Evolutionary conservation across 2,113 vertebrate genomes (phyloP), one percentile per base, ranked within the genome.

Genomic region (Chamaetylas fuelleborni): DNA sequence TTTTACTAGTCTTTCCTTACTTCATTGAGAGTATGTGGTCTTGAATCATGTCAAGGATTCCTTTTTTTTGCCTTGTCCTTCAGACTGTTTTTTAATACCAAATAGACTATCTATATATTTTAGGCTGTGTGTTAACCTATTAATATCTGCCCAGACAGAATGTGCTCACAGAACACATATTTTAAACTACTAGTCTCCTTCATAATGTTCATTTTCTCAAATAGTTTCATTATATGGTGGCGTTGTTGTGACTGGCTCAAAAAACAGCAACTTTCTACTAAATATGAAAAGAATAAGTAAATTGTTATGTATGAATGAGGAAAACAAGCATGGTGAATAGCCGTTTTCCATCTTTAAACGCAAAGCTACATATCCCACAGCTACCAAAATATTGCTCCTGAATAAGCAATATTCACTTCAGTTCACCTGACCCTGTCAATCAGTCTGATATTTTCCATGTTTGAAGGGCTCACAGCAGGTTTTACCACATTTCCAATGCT

Each of bases 351-450:
- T 50, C 86, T 93, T 77, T 54, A 66, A 92, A 74, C 20, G 73
- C 60, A 67, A 58, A 78, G 34, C n/a, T 85, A 40, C 25, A 33
- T 19, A 70, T 40, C 12, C 29, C 28, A 58, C 22, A 80, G 36
- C 19, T 40, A 65, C 40, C 19, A 65, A 79, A 84, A 25, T 13
- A 83, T 7, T 42, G 23, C 33, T 60, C 25, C 14, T 57, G 36
- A 61, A 31, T 40, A 65, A 60, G 12, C 24, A 31, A 51, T 60
- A 50, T 8, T 70, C 26, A 51, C 31, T 51, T 76, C 19, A 88
- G 23, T 38, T 33, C 0, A 0, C 53, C 56, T 66, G 42, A 62
- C 38, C 9, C 33, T 92, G 45, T 38, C 0, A 0, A 11, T 61
- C 45, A 70, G 54, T 57, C 71, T 2, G 2, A n/a, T 28, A 26